Evolutionary conservation across 2,888 invertebrate genomes (phyloP), one percentile per base, ranked within the genome.

Genomic region (Oscheius myriophilus): DNA sequence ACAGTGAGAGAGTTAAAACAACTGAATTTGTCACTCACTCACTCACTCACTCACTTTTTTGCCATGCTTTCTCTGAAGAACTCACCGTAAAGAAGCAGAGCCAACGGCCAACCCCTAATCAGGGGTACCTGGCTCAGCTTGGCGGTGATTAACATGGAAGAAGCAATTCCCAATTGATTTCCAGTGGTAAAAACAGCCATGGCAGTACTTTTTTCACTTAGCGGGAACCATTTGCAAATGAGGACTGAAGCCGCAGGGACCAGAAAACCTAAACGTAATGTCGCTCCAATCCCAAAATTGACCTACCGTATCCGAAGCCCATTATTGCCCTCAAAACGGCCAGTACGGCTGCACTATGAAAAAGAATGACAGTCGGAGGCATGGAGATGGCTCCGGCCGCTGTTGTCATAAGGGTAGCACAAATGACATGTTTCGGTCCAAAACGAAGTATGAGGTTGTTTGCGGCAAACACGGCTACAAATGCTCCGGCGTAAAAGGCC

Each of bases 151-250:
- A 80, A 73, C 84, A 84, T 84, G 11, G 84, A 73, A 41, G 78
- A 41, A 1, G 84, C 77, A 1, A 84, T 73, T 55, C 84, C 84
- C 16, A 84, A 26, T 54, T 80, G 72, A 43, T 75, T 76, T 42
- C 75, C 75, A 3, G 79, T 83, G 1, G 84, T 84, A 70, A 83
- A 84, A n/a, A 84, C 77, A n/a, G 84, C 84, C 84, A 84, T 84
- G 11, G 84, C 84, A 4, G 82, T 83, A 52, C 74, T 74, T 41
- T 82, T 82, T 61, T 84, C 84, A n/a, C 71, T 69, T n/a, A 80
- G 63, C 9, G 83, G 81, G 62, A 83, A 84, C 84, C 84, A 84
- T 71, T 79, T 81, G 1, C 82, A 74, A 23, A 84, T 78, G 45
- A 84, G 66, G 18, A 80, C 70, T 23, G 81, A 80, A 16, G 79